phyloP scores from a whole-genome alignment of 92 coral and sea anemone genomes.

The Parazoanthus darwini region DNA sequence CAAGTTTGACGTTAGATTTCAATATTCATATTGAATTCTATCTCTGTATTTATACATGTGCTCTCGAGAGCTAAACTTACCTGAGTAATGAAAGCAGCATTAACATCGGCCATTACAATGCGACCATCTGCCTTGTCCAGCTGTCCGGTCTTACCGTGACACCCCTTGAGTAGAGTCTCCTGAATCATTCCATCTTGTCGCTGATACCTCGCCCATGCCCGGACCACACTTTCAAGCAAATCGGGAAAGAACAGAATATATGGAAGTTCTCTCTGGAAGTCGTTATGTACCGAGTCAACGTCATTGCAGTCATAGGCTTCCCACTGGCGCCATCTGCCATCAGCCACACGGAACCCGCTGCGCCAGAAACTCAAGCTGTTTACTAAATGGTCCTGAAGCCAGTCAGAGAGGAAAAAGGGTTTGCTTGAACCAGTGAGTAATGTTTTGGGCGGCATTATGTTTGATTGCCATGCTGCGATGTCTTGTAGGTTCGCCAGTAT shows the following conservation, averaged over 20 bases:
- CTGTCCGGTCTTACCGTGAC: conserved; percentile 61
- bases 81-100: conserved; percentile 85
- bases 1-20: no score
- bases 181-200: conserved; percentile 57
- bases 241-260: conserved; percentile 80
- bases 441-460: conserved; percentile 51
- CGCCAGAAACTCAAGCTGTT: conserved; percentile 92
- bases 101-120: conserved; percentile 82
- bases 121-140: conserved; percentile 77
- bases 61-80: conserved; percentile 15
- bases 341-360: conserved; percentile 85
- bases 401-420: conserved; percentile 58
- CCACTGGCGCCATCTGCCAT: conserved; percentile 94
- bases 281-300: conserved; percentile 88
- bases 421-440: conserved; percentile 1
- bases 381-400: conserved; percentile 84
- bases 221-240: conserved; percentile 73
- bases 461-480: conserved; percentile 70
- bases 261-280: conserved; percentile 86
- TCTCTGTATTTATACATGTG: background rate
- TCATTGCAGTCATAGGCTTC: conserved; percentile 92
- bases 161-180: conserved; percentile 79
- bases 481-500: conserved; percentile 59
- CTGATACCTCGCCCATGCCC: conserved; percentile 82
- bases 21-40: no score